phyloP scores from a whole-genome alignment of 2,797 vertebrate genomes.

The Epinephelus malabaricus region DNA sequence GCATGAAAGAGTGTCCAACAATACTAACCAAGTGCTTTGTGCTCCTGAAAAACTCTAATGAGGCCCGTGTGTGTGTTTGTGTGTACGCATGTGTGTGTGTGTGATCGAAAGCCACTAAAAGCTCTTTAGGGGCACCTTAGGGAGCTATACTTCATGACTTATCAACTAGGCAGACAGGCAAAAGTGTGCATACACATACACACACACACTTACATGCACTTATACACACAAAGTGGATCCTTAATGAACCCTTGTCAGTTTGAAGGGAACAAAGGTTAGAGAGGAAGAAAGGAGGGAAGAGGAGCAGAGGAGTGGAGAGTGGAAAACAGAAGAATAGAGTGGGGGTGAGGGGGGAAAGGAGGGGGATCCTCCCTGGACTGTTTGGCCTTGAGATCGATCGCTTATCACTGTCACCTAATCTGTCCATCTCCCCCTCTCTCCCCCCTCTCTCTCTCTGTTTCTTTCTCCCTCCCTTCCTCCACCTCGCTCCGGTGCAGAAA shows the following conservation, averaged over 20 bases:
- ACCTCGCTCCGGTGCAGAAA: conserved; percentile 61
- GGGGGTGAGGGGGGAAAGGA: conserved; percentile 13
- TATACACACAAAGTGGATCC: conserved; percentile 70
- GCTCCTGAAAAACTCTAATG: conserved; percentile 52
- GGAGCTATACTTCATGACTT: conserved; percentile 82
- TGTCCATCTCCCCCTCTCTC: conserved; percentile 77
- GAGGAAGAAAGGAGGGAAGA: conserved; percentile 49
- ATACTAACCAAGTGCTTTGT: conserved; percentile 60
- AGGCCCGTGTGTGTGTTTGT: conserved; percentile 41
- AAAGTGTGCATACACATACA: conserved; percentile 63
- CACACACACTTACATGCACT: conserved; percentile 56
- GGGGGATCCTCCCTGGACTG: conserved; percentile 62
- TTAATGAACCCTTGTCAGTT: conserved; percentile 82
- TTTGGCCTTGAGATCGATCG: conserved; percentile 84
- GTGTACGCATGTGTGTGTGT: conserved; percentile 13
- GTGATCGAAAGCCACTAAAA: conserved; percentile 81
- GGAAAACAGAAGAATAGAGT: conserved; percentile 44
- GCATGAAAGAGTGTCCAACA: conserved; percentile 25
- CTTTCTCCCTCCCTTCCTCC: conserved; percentile 38
- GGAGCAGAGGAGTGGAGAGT: conserved; percentile 43
- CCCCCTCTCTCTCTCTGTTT: conserved; percentile 24
- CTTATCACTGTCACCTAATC: conserved; percentile 85
- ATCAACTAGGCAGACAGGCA: conserved; percentile 68
- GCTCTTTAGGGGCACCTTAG: conserved; percentile 77
- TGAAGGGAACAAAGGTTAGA: conserved; percentile 78